Evolutionary conservation across 1,140 invertebrate species (phyloP), one percentile per base, ranked within the genome.

Genomic region (Reticulitermes speratus): DNA sequence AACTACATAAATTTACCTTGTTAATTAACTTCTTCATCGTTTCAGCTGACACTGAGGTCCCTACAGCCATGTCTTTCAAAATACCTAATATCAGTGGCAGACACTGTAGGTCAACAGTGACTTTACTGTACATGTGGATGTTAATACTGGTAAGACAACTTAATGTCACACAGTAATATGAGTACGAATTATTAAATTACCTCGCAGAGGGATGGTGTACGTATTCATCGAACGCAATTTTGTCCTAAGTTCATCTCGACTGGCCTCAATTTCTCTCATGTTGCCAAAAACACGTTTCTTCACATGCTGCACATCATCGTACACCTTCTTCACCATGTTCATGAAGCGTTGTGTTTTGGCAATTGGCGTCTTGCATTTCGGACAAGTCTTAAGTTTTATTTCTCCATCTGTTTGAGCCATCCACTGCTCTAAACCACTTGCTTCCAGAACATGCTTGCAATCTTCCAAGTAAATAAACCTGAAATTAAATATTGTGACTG

Each of bases 381-480:
- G 95, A 90, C 95, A 96, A 3, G 88, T 85, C 87, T 93, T 94
- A 86, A 94, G 90, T n/a, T 91, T 87, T 83, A 95, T 92, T 85
- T 91, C 89, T 9, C 91, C 89, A 52, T 88, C 89, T 65, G 91
- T 88, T 2, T 91, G 85, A 14, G 89, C 86, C 88, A 94, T 90
- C 91, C 93, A 92, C 81, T 88, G 89, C 88, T 94, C 92, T 89
- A 95, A 88, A 65, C 91, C 92, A 19, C 91, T 88, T n/a, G 91
- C 89, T 89, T 95, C 94, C 87, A 96, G 89, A 7, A 92, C 88
- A 89, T 96, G 95, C 12, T 90, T 89, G 89, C 95, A 96, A 89
- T 96, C 94, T 88, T 93, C 90, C 32, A 96, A 89, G 59, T 91
- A 88, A 82, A 96, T 90, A 89, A 95, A 94, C 87, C 93, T 93